Percentiles rank a stretch among this genome's conserved stretches.
These are phyloP conservation scores for Lithophane leautieri DNA, from an alignment of 2,888 invertebrate species.

Conservation along the genomic window DNA sequence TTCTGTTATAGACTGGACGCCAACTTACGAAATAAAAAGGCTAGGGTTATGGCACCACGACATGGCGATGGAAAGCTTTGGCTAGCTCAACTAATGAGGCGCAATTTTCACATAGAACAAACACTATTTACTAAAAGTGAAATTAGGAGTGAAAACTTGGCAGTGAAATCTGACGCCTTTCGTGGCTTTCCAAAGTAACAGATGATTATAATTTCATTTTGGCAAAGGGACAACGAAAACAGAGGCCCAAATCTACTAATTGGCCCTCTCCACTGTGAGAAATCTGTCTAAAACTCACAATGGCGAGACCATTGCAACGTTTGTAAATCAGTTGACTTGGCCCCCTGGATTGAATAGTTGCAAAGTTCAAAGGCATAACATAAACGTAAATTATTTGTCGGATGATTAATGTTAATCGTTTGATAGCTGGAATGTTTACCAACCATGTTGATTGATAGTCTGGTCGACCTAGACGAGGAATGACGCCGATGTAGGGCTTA, in stretches of 20 bases:
- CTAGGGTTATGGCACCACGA: neutral
- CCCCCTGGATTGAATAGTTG: neutral
- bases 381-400: conserved; percentile 24
- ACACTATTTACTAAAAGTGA: conserved; percentile 32
- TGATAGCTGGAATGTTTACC: conserved; percentile 41
- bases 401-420: conserved; percentile 35
- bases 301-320: neutral
- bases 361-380: conserved; percentile 8
- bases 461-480: conserved; percentile 45
- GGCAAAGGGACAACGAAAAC: conserved; percentile 10
- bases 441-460: conserved; percentile 43
- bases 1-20: neutral
- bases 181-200: conserved; percentile 32
- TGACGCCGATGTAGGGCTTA: conserved; percentile 28
- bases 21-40: neutral
- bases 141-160: conserved; percentile 50
- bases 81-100: neutral
- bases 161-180: conserved; percentile 36
- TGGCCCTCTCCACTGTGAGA: neutral
- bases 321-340: neutral
- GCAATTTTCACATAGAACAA: conserved; percentile 13
- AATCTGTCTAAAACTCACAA: neutral
- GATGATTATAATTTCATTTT: conserved; percentile 16
- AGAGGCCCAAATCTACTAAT: neutral
- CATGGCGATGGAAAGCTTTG: neutral